Evolutionary conservation across 2,113 vertebrate species (phyloP).

Genomic region (Bettongia penicillata): DNA sequence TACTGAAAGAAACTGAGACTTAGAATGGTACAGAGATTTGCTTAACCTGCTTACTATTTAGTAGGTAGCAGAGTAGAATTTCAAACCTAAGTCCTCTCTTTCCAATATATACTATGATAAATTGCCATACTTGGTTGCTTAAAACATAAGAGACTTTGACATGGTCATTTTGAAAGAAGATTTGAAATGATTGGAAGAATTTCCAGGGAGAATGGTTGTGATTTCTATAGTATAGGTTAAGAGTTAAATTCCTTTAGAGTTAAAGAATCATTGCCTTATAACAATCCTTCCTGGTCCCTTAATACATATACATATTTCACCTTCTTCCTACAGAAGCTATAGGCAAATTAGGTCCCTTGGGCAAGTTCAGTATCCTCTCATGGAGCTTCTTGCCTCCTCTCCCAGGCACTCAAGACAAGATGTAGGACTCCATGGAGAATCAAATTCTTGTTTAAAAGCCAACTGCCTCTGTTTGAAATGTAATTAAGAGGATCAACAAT

Average conservation of each 20-base stretch:
- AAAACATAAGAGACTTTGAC: conserved; percentile 35
- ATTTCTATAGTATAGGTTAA: conserved; percentile 31
- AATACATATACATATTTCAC: not conserved
- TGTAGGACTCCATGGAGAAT: not conserved
- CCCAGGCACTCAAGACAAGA: not conserved
- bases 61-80: not conserved
- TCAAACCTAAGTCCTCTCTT: not conserved
- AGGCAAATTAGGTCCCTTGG: conserved; percentile 1
- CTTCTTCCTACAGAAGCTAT: not conserved
- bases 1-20: not conserved
- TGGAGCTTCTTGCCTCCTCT: too few species aligned
- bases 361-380: conserved; percentile 4
- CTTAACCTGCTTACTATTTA: not conserved
- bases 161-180: conserved; percentile 31
- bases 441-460: too few species aligned
- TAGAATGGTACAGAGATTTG: not conserved
- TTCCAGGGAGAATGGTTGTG: conserved; percentile 46
- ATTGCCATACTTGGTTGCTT: not conserved
- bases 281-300: not conserved
- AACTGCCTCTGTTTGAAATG: not conserved
- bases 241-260: conserved; percentile 42
- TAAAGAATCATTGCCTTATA: conserved; percentile 25
- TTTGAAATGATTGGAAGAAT: conserved; percentile 27
- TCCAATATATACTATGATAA: not conserved
- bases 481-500: not conserved